Base-by-base conservation (phyloP, 2,797 vertebrate genomes). In the Muraenolepis orangiensis region DNA sequence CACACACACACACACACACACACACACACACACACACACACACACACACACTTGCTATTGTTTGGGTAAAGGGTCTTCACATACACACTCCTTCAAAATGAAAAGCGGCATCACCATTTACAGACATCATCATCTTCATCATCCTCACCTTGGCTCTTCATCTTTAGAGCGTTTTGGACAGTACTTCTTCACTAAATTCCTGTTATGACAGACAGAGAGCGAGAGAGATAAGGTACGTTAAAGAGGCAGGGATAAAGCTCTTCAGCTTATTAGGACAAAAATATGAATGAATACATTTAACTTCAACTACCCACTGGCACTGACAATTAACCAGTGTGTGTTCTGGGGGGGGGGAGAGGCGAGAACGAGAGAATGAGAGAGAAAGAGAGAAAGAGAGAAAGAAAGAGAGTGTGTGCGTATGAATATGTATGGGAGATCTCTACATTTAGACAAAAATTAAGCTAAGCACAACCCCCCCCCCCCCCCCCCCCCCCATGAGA, bases 131-230 rank as follows among this genome's bases (percentile, higher is more conserved):
- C n/a, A n/a, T n/a, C n/a, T n/a, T n/a, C n/a, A n/a, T n/a, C 7
- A n/a, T 36, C 26, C 91, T 90, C 93, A 98, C 98, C 97, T 96
- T 34, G 98, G 98, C 72, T 99, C 98, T 76, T 99, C 98, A 67
- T 99, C 98, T 95, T 99, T 99, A 76, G 96, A 92, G 77, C 98
- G 97, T 80, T 99, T 99, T 16, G 96, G 97, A 89, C 96, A 98
- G 74, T 98, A 98, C 87, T 99, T 99, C 93, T 99, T 99, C 74
- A 98, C 97, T 92, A 99, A 87, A 91, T 94, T 96, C 91, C 98
- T 99, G 88, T 67, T 12, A 72, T 20, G 18, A 23, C 1, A 67
- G 8, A 74, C 1, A 28, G 7, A 74, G 6, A 34, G 29, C 34
- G 31, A 69, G 29, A 32, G 0, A n/a, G 30, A 16, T 46, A 46